Evolutionary conservation across 2,113 vertebrate genomes (phyloP), one percentile per base, ranked within the genome.

Genomic region (Neodon shergylaensis): DNA sequence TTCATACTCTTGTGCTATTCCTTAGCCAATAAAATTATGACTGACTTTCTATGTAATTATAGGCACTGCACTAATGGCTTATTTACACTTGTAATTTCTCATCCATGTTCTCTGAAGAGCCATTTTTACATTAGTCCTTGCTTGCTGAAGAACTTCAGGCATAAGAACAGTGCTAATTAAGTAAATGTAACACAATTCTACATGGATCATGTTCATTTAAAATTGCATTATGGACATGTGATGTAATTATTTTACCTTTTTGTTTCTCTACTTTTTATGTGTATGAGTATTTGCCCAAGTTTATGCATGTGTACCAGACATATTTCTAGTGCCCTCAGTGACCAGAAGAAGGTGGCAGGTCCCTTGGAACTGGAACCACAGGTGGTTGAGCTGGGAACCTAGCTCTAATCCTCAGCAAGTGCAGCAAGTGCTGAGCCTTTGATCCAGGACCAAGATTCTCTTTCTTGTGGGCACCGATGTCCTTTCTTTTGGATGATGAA

Each of bases 1-100:
- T 94, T 91, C 91, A 91, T 22, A 93, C 47, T 86, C 44, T 39
- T 76, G 33, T 85, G 66, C n/a, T 77, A 82, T 70, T 94, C 96
- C 52, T 95, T 88, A 42, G 44, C 16, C 83, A 63, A 58, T 4
- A 44, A 54, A 94, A 93, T 78, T 61, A 88, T 93, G 73, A 95
- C 36, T 66, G 79, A 81, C 58, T 79, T 88, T 54, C 52, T 85
- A 7, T 93, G 36, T 68, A 94, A 97, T 90, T 88, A 63, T 13
- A 94, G 78, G 42, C 86, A 47, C 66, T 72, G 49, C 61, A 73
- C 83, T 93, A 91, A 93, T 36, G 47, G 61, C 52, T 88, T 86
- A 68, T 96, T 95, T 88, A 90, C 13, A 86, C 16, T 89, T 93
- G 24, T 65, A 77, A 81, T 94, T n/a, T 33, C 42, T 42, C 92